phyloP scores from a whole-genome alignment of 2,888 invertebrate genomes.

The Apodemia mormo region DNA sequence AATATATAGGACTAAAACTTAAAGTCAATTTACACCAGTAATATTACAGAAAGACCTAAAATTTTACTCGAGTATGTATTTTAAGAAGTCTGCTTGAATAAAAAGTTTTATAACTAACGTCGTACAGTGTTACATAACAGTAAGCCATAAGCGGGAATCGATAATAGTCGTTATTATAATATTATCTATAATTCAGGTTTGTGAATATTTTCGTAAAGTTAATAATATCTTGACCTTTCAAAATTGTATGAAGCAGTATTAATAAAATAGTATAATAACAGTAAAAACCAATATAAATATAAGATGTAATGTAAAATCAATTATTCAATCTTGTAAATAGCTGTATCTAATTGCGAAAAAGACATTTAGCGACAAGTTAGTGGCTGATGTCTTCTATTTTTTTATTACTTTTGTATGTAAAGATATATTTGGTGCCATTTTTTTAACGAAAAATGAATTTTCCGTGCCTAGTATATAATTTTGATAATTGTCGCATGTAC shows the following conservation, averaged over 20 bases:
- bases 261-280: neutral
- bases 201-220: neutral
- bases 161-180: no score
- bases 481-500: neutral
- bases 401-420: conserved; percentile 7
- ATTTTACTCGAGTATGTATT: no score
- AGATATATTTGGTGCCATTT: conserved; percentile 4
- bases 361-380: neutral
- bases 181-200: no score
- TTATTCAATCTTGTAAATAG: conserved; percentile 3
- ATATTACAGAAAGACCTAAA: no score
- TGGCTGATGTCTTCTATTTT: neutral
- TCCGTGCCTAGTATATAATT: neutral
- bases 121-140: no score
- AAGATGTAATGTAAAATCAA: conserved; percentile 4
- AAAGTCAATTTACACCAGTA: no score
- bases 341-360: neutral
- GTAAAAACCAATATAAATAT: neutral
- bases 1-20: no score
- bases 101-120: no score
- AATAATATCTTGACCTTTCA: neutral
- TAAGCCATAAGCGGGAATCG: no score
- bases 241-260: conserved; percentile 4
- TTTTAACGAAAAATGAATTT: conserved; percentile 8
- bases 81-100: no score